Evolutionary conservation across 30 jellyfish, hydroid and myxozoan genomes (phyloP).

Genomic region (Hydra vulgaris): DNA sequence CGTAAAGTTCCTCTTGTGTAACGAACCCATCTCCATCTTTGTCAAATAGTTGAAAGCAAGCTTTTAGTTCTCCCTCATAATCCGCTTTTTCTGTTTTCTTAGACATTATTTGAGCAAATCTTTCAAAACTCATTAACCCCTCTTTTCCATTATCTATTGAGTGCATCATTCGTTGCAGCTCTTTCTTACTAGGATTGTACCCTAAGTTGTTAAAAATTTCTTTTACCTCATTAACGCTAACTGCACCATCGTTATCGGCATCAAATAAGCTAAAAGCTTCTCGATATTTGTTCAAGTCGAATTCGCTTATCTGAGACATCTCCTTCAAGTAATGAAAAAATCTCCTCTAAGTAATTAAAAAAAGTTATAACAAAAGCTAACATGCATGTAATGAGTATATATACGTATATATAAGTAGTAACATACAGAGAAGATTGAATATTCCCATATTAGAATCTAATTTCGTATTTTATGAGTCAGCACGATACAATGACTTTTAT

Average conservation of each 20-base stretch:
- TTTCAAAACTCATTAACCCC: conserved; percentile 19
- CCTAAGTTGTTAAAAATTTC: conserved; percentile 9
- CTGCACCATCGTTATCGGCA: conserved; percentile 10
- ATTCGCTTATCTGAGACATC: background rate
- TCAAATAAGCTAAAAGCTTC: conserved; percentile 32
- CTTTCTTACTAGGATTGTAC: conserved; percentile 3
- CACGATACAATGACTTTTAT: too few species aligned
- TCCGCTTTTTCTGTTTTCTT: background rate
- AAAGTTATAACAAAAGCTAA: too few species aligned
- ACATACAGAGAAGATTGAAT: too few species aligned
- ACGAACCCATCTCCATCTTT: conserved; percentile 18
- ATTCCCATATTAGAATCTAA: too few species aligned
- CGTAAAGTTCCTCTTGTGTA: conserved; percentile 14
- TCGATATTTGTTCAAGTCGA: conserved; percentile 7
- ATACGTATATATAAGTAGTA: too few species aligned
- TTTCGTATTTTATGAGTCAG: too few species aligned
- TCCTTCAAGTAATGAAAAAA: too few species aligned
- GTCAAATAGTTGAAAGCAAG: conserved; percentile 8
- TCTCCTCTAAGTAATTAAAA: too few species aligned
- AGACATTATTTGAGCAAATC: background rate
- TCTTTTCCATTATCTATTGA: conserved; percentile 5
- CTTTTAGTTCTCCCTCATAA: conserved; percentile 1
- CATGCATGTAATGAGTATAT: too few species aligned
- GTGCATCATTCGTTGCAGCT: background rate
- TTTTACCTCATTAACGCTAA: background rate